Evolutionary conservation across 2,113 vertebrate genomes (phyloP).

Genomic region (Podarcis muralis): DNA sequence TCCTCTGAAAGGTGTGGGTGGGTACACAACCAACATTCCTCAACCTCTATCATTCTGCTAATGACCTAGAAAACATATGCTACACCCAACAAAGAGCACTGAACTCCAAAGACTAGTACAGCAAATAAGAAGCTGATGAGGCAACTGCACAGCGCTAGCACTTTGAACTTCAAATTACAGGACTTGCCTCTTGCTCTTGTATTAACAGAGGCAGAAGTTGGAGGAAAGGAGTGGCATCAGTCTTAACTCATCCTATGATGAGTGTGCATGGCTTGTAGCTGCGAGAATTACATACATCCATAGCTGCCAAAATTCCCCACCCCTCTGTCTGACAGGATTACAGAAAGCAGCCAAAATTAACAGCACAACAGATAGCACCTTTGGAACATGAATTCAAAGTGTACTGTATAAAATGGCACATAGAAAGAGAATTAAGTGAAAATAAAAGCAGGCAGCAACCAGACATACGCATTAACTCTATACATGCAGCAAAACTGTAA

Average conservation of each 20-base stretch:
- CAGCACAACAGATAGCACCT: no score
- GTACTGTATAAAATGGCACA: not conserved
- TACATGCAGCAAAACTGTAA: not conserved
- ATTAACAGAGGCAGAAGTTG: not conserved
- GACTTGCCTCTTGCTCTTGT: not conserved
- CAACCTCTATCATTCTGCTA: not conserved
- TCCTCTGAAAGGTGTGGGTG: not conserved
- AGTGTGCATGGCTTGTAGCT: not conserved
- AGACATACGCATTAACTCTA: not conserved
- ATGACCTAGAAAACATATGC: not conserved
- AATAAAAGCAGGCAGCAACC: not conserved
- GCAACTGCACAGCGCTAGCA: not conserved
- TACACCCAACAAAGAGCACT: not conserved
- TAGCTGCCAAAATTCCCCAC: no score
- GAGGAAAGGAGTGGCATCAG: not conserved
- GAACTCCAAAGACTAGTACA: not conserved
- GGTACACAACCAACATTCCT: not conserved
- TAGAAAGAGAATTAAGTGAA: not conserved
- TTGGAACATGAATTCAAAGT: not conserved
- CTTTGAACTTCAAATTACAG: not conserved
- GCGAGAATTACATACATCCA: no score
- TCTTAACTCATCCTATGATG: not conserved
- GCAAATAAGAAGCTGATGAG: not conserved
- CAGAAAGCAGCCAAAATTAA: not conserved
- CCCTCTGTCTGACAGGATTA: not conserved